Evolutionary conservation across 2,113 vertebrate genomes (phyloP).

Genomic region (Notothenia coriiceps): DNA sequence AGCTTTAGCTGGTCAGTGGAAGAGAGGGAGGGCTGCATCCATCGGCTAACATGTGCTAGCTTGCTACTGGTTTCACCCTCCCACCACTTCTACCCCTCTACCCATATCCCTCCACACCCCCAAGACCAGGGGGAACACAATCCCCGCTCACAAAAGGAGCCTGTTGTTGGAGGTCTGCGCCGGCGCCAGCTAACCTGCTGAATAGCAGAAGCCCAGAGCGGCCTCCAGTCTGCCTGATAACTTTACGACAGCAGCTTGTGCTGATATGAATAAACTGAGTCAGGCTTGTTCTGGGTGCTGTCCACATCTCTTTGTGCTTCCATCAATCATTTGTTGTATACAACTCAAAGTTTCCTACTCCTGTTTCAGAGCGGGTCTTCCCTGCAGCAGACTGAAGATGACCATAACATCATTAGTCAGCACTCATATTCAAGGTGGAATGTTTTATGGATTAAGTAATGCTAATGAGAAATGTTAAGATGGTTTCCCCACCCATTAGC

Average conservation of each 20-base stretch:
- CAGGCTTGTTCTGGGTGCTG: conserved; percentile 23
- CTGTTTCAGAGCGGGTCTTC: conserved; percentile 23
- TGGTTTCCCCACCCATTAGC: conserved; percentile 77
- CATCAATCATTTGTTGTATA: conserved; percentile 34
- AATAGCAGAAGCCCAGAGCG: conserved; percentile 52
- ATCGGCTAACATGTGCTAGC: conserved; percentile 79
- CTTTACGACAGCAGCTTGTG: conserved; percentile 46
- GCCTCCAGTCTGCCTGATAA: conserved; percentile 56
- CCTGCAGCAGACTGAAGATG: conserved; percentile 1
- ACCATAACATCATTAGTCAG: conserved; percentile 60
- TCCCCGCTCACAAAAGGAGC: conserved; percentile 74
- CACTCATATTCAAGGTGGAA: conserved; percentile 53
- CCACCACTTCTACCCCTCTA: conserved; percentile 30
- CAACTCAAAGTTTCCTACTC: conserved; percentile 40
- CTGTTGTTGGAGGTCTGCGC: conserved; percentile 72
- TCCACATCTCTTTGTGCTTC: conserved; percentile 42
- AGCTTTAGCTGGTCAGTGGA: conserved; percentile 80
- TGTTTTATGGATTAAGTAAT: conserved; percentile 67
- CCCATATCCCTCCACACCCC: conserved; percentile 19
- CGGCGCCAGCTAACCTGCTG: conserved; percentile 72
- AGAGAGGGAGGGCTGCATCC: conserved; percentile 70
- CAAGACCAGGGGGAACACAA: conserved; percentile 64
- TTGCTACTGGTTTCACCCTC: conserved; percentile 73
- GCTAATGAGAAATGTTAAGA: conserved; percentile 74
- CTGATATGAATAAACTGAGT: conserved; percentile 44